A percentile compares a stretch with the other conserved stretches of the same genome.
Conservation (phyloP, 2,797 vertebrate genomes). For the Psittacula derbiana region DNA sequence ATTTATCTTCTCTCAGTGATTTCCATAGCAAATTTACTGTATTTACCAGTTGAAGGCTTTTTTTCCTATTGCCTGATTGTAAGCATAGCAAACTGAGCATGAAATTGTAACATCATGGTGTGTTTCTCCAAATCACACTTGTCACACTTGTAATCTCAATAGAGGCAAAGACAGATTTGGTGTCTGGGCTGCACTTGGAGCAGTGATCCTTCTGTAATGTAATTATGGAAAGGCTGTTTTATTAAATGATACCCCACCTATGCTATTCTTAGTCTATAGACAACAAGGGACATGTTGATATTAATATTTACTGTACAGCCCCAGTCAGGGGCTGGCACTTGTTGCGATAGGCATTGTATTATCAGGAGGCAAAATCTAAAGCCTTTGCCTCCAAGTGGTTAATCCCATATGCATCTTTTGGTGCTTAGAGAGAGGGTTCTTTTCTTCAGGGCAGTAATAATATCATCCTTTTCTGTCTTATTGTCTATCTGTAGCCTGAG, state of each 20-base stretch:
- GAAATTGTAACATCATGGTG: conserved; percentile 64
- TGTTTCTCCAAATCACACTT: conserved; percentile 65
- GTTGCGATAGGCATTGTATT: not conserved
- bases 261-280: not conserved
- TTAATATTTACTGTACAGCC: not conserved
- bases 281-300: not conserved
- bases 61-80: conserved; percentile 38
- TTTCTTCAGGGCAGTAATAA: conserved; percentile 19
- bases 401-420: not conserved
- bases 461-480: conserved; percentile 21
- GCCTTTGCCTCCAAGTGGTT: not conserved
- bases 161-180: conserved; percentile 39
- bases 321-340: not conserved
- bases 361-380: not conserved
- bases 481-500: conserved; percentile 16
- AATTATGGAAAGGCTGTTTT: not conserved
- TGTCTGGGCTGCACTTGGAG: conserved; percentile 12
- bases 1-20: conserved; percentile 57
- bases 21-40: conserved; percentile 63
- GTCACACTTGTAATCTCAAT: conserved; percentile 51
- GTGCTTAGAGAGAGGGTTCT: not conserved
- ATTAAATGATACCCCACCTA: not conserved
- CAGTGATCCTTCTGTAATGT: conserved; percentile 7
- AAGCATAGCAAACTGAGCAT: conserved; percentile 67
- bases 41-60: conserved; percentile 48